Conservation (phyloP, 2,888 invertebrate genomes). For the Clanis bilineata region DNA sequence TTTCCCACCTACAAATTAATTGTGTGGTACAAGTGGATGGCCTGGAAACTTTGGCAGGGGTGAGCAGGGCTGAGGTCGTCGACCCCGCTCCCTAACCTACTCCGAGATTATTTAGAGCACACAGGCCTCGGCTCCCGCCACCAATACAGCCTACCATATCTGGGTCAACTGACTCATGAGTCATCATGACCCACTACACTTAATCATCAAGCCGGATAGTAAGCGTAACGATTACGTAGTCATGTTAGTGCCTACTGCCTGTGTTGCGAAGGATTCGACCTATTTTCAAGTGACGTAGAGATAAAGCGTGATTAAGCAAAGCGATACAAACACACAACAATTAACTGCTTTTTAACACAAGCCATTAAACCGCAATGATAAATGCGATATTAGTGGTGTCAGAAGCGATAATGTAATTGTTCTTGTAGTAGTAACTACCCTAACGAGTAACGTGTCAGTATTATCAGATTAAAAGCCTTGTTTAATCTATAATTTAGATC, state of each 20-base stretch:
- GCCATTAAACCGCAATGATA: constrained; percentile 1
- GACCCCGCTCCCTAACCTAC: constrained; percentile 78
- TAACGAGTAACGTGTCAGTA: no score
- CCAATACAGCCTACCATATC: constrained; percentile 69
- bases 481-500: neutral
- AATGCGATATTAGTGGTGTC: neutral
- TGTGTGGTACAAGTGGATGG: constrained; percentile 42
- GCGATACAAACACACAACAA: constrained; percentile 9
- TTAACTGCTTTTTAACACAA: constrained; percentile 1
- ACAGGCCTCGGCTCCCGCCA: constrained; percentile 59
- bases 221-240: constrained; percentile 34
- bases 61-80: constrained; percentile 59
- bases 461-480: no score
- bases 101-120: constrained; percentile 73
- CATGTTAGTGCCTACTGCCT: constrained; percentile 16
- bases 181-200: constrained; percentile 59
- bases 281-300: constrained; percentile 18
- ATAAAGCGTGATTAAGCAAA: constrained; percentile 15
- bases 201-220: constrained; percentile 58
- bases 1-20: constrained; percentile 25
- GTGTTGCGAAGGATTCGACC: constrained; percentile 20
- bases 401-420: neutral
- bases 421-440: neutral
- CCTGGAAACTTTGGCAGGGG: constrained; percentile 60
- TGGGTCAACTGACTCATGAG: constrained; percentile 75